phyloP scores from a whole-genome alignment of 2,113 vertebrate genomes.

The Dasyurus viverrinus region DNA sequence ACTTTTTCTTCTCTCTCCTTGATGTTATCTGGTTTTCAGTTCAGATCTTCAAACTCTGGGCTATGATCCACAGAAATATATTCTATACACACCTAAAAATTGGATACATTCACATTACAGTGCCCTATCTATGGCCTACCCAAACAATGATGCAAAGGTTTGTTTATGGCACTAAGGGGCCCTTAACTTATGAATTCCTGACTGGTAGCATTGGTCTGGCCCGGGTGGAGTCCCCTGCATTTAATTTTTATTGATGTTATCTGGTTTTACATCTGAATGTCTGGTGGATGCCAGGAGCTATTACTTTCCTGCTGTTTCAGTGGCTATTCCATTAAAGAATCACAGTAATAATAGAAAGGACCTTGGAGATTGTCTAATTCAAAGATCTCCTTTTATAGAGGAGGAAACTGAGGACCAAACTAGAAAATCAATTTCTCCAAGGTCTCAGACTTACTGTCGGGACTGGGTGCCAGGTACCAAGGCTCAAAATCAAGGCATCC shows the following conservation, averaged over 20 bases:
- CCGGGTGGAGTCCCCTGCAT: neutral
- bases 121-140: neutral
- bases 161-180: neutral
- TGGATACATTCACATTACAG: neutral
- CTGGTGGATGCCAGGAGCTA: neutral
- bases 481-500: neutral
- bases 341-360: neutral
- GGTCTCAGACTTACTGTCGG: neutral
- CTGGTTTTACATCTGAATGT: neutral
- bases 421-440: neutral
- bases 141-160: neutral
- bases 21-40: neutral
- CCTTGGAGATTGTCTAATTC: neutral
- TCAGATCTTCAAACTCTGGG: neutral
- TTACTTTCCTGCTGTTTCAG: neutral
- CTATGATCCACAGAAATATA: neutral
- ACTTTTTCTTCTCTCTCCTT: neutral
- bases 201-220: neutral
- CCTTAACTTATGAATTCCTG: neutral
- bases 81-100: neutral
- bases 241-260: neutral
- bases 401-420: neutral
- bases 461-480: neutral
- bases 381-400: neutral
- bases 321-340: neutral